phyloP scores from a whole-genome alignment of 1,140 invertebrate genomes.

The Helicoverpa zea region DNA sequence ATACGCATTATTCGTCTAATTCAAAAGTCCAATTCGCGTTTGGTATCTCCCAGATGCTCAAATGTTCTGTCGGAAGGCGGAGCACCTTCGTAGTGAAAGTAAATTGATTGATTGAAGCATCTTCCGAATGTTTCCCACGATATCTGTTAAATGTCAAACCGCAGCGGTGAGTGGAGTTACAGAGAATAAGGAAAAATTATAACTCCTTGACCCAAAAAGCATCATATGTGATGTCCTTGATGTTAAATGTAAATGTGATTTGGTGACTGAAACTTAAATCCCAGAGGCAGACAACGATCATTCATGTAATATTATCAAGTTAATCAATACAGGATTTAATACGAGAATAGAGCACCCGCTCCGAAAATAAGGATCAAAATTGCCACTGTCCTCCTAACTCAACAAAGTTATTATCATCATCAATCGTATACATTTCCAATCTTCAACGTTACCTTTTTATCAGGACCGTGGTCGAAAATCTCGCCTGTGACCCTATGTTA shows the following conservation, averaged over 20 bases:
- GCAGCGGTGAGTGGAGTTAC: neutral
- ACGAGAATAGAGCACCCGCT: neutral
- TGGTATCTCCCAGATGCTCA: neutral
- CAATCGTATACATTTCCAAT: neutral
- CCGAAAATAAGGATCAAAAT: neutral
- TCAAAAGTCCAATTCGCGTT: slow-evolving; percentile 5
- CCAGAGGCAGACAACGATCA: too few species aligned
- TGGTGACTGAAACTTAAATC: too few species aligned
- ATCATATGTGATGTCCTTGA: too few species aligned
- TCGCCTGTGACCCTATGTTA: neutral
- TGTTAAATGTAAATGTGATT: too few species aligned
- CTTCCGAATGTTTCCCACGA: slow-evolving; percentile 22
- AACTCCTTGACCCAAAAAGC: too few species aligned
- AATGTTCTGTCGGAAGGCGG: slow-evolving; percentile 12
- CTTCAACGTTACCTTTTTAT: neutral
- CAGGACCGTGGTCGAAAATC: slow-evolving; percentile 3
- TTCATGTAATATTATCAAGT: too few species aligned
- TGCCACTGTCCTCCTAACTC: too few species aligned
- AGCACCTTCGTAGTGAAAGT: slow-evolving; percentile 27
- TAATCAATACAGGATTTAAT: neutral
- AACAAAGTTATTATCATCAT: neutral
- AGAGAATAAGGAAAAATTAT: too few species aligned
- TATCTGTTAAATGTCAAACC: slow-evolving; percentile 26
- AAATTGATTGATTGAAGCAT: slow-evolving; percentile 43
- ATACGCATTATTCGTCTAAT: neutral